Evolutionary conservation across 2,888 invertebrate genomes (phyloP).

Genomic region (Celastrina argiolus): DNA sequence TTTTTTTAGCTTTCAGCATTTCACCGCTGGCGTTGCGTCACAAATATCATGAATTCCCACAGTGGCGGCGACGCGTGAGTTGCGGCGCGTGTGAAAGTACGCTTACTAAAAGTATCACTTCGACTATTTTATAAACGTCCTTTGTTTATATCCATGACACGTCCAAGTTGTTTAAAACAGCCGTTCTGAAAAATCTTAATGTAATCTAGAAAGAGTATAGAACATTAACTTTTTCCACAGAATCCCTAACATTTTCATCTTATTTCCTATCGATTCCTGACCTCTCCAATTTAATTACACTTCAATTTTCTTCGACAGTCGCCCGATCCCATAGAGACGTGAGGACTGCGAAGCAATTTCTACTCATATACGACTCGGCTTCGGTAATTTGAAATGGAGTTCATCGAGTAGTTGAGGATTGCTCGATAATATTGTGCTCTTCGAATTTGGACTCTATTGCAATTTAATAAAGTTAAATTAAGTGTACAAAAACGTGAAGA

Average conservation of each 20-base stretch:
- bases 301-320: constrained; percentile 34
- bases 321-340: constrained; percentile 34
- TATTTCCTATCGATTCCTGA: constrained; percentile 25
- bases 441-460: constrained; percentile 19
- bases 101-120: too few species aligned
- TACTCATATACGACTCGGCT: constrained; percentile 32
- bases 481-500: neutral
- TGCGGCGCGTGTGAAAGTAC: too few species aligned
- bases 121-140: neutral
- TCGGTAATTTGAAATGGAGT: constrained; percentile 34
- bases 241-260: neutral
- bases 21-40: too few species aligned
- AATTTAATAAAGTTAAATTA: neutral
- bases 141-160: neutral
- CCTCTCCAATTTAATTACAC: constrained; percentile 36
- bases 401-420: constrained; percentile 30
- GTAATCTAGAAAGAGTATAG: too few species aligned
- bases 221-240: neutral
- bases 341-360: constrained; percentile 34
- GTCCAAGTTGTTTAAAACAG: neutral
- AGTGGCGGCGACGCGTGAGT: too few species aligned
- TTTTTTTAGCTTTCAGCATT: too few species aligned
- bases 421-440: neutral
- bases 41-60: too few species aligned
- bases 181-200: neutral